These are phyloP conservation scores for Drosophila watanabei DNA, from an alignment of 1,140 invertebrate genomes.

Conservation along the genomic window DNA sequence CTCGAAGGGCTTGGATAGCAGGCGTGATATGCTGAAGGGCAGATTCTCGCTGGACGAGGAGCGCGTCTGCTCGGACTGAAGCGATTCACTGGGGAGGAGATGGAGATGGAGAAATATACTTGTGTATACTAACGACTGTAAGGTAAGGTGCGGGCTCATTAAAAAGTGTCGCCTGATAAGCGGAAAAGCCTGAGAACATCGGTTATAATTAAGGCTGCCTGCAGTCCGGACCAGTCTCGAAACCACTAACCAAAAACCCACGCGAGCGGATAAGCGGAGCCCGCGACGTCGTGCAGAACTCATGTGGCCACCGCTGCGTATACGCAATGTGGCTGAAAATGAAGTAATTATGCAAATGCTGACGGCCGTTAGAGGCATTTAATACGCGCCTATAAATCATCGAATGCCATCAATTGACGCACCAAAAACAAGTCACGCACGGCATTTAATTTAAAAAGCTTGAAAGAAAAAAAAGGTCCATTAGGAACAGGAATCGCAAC, in stretches of 20 bases:
- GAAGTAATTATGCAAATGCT: constrained; percentile 78
- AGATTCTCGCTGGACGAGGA: constrained; percentile 88
- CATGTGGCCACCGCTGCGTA: constrained; percentile 59
- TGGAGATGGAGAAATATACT: not conserved
- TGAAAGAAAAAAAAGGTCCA: constrained; percentile 14
- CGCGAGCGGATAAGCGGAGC: constrained; percentile 34
- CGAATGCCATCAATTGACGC: constrained; percentile 30
- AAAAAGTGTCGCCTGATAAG: constrained; percentile 59
- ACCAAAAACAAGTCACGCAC: constrained; percentile 69
- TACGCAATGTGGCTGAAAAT: constrained; percentile 66
- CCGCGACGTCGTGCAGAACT: constrained; percentile 52
- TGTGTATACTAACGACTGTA: not conserved
- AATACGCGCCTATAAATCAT: constrained; percentile 75
- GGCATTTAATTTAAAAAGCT: constrained; percentile 52
- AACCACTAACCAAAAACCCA: constrained; percentile 26
- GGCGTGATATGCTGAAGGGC: constrained; percentile 90
- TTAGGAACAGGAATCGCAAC: constrained; percentile 36
- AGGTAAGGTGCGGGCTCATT: constrained; percentile 63
- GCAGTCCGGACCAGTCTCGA: constrained; percentile 37
- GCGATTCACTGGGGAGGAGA: constrained; percentile 68
- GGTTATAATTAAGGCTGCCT: constrained; percentile 43
- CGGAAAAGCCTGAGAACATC: constrained; percentile 47
- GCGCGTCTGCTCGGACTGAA: constrained; percentile 86
- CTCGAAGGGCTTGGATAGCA: constrained; percentile 89
- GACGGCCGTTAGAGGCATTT: constrained; percentile 58